Conservation (phyloP, 2,888 invertebrate genomes). For the Antheraea assamensis region DNA sequence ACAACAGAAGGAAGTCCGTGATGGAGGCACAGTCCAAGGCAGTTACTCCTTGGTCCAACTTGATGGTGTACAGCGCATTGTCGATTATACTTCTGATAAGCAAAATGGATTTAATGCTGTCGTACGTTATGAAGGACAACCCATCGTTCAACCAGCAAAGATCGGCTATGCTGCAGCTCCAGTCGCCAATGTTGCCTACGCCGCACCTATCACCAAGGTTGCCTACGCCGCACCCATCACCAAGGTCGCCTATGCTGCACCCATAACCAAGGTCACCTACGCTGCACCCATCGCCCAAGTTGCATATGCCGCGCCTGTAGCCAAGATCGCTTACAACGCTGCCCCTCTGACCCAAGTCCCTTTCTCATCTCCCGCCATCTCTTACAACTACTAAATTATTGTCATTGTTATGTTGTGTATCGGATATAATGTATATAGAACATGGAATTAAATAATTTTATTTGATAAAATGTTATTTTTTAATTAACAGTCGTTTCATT, state of each 20-base stretch:
- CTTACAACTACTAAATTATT: slow-evolving; percentile 64
- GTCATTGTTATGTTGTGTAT: slow-evolving; percentile 20
- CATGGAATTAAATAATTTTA: neutral
- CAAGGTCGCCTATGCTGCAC: slow-evolving; percentile 50
- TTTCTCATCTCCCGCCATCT: slow-evolving; percentile 65
- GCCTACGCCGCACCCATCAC: slow-evolving; percentile 37
- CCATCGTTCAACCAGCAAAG: slow-evolving; percentile 42
- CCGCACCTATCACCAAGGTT: too few species aligned
- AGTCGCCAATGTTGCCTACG: too few species aligned
- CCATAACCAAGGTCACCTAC: slow-evolving; percentile 44
- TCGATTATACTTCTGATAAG: slow-evolving; percentile 72
- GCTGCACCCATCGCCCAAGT: slow-evolving; percentile 45
- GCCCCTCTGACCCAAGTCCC: slow-evolving; percentile 55
- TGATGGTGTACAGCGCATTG: slow-evolving; percentile 71
- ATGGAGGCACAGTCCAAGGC: too few species aligned
- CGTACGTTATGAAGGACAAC: slow-evolving; percentile 71
- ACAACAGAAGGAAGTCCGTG: too few species aligned
- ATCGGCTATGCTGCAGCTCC: slow-evolving; percentile 37
- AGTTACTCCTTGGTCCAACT: slow-evolving; percentile 78
- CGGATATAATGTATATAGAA: neutral
- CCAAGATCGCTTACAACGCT: slow-evolving; percentile 32
- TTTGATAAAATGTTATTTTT: neutral
- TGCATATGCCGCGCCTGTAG: slow-evolving; percentile 38
- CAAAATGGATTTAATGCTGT: slow-evolving; percentile 72
- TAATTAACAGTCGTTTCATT: too few species aligned